Percentiles rank a stretch among this genome's conserved stretches.
Conservation (phyloP, 2,797 vertebrate species). For the Anniella stebbinsi region DNA sequence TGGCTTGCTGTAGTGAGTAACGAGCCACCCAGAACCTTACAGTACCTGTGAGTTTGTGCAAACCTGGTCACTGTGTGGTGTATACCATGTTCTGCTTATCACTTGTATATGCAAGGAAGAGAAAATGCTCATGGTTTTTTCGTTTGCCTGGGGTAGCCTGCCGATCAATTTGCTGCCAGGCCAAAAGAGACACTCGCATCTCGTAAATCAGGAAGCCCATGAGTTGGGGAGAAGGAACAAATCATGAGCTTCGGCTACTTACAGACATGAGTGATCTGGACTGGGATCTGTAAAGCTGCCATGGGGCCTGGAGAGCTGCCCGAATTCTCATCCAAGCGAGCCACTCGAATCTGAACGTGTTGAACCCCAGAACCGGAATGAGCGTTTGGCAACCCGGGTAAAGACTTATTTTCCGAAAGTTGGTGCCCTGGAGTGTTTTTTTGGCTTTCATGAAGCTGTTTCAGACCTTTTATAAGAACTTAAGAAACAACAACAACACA, state of each 20-base stretch:
- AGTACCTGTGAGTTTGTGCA: too few relatives aligned
- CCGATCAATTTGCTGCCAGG: neutral
- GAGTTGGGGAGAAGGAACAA: neutral
- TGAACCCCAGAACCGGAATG: slow-evolving; percentile 82
- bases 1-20: too few relatives aligned
- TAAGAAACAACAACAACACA: slow-evolving; percentile 72
- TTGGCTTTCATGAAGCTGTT: slow-evolving; percentile 91
- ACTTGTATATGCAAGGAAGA: neutral
- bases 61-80: too few relatives aligned
- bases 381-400: slow-evolving; percentile 78
- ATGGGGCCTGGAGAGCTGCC: slow-evolving; percentile 83
- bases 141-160: neutral
- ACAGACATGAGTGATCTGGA: slow-evolving; percentile 98
- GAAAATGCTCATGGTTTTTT: neutral
- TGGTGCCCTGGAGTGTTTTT: slow-evolving; percentile 79
- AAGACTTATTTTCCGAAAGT: slow-evolving; percentile 83
- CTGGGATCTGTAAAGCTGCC: slow-evolving; percentile 93
- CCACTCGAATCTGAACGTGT: slow-evolving; percentile 90
- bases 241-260: slow-evolving; percentile 71
- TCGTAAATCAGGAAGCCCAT: neutral
- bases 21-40: too few relatives aligned
- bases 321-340: slow-evolving; percentile 88
- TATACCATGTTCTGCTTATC: neutral
- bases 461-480: slow-evolving; percentile 96
- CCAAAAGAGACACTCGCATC: neutral